phyloP scores from a whole-genome alignment of 2,797 vertebrate genomes.

The Hypotaenidia philippensis region DNA sequence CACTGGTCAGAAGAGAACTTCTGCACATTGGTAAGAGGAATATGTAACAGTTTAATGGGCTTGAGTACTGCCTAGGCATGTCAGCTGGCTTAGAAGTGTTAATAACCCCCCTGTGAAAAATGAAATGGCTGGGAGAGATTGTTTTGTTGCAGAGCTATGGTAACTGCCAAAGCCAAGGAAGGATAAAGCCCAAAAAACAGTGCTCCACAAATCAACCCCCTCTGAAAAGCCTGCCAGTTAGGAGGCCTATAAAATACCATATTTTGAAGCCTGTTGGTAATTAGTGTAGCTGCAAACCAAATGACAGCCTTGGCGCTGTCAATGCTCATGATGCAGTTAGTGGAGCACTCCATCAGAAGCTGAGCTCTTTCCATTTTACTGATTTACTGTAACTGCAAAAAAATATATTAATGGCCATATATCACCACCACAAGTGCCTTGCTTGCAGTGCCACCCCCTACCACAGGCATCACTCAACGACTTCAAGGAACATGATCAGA shows the following conservation, averaged over 20 bases:
- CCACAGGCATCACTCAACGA: not conserved
- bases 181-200: not conserved
- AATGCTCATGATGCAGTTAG: not conserved
- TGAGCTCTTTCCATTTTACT: not conserved
- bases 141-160: not conserved
- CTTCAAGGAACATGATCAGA: not conserved
- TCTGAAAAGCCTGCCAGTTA: not conserved
- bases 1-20: not conserved
- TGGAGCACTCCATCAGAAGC: not conserved
- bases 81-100: not conserved
- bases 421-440: not conserved
- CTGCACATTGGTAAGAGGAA: not conserved
- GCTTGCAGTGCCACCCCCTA: not conserved
- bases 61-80: not conserved
- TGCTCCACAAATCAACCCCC: not conserved
- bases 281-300: not conserved
- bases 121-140: not conserved
- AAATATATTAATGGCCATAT: not conserved
- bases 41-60: not conserved
- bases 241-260: not conserved
- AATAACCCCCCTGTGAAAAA: slow-evolving; percentile 4
- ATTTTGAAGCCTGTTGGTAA: not conserved
- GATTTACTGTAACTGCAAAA: not conserved
- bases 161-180: not conserved
- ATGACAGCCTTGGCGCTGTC: not conserved